These are phyloP conservation scores for Tenthredo amoena DNA, from an alignment of 2,888 invertebrate species.

Conservation along the genomic window DNA sequence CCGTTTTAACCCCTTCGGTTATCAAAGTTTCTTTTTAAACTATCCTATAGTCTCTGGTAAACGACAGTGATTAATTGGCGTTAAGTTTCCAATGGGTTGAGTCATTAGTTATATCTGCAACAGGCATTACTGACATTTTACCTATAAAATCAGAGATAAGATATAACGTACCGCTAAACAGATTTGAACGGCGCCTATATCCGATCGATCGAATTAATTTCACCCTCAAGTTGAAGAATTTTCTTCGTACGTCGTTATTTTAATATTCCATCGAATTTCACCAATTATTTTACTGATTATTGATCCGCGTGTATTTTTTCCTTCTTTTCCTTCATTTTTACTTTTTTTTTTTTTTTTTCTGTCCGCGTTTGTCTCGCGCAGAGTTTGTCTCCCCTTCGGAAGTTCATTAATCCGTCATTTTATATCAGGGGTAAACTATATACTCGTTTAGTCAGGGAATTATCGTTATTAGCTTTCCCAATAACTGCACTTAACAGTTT, in stretches of 20 bases:
- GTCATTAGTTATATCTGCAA: constrained; percentile 43
- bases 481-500: constrained; percentile 40
- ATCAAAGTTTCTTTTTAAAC: constrained; percentile 41
- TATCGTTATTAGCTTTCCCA: constrained; percentile 35
- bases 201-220: constrained; percentile 1
- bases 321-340: background rate
- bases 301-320: background rate
- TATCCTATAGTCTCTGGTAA: background rate
- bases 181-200: background rate
- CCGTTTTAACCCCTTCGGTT: background rate
- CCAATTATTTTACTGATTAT: background rate
- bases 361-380: background rate
- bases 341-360: background rate
- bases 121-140: constrained; percentile 30
- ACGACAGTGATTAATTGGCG: constrained; percentile 36
- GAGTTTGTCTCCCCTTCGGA: background rate
- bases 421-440: constrained; percentile 35
- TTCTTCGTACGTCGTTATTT: background rate
- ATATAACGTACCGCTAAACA: constrained; percentile 28
- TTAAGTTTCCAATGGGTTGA: constrained; percentile 5
- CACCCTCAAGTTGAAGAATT: background rate
- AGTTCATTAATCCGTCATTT: constrained; percentile 44
- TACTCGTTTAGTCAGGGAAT: constrained; percentile 19
- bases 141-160: constrained; percentile 44
- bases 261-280: background rate